Evolutionary conservation across 1,140 invertebrate genomes (phyloP), one percentile per base, ranked within the genome.

Genomic region (Thaumatotibia leucotreta): DNA sequence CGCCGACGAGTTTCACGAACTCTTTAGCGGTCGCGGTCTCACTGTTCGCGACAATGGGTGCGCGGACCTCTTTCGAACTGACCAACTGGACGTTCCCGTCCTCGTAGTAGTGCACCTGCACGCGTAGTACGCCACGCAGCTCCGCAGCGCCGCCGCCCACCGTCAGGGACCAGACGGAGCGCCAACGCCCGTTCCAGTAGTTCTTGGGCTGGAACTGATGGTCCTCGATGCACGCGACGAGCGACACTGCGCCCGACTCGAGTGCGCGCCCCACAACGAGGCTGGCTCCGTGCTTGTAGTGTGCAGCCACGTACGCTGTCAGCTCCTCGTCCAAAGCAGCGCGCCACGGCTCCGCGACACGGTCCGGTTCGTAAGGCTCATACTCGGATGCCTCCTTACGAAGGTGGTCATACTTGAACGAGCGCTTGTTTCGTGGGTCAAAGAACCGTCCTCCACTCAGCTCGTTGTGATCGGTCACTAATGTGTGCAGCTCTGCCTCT

Each of bases 161-260:
- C 66, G 93, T 96, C 29, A 98, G 92, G 68, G 95, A 95, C 98
- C 98, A 99, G 74, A 98, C 96, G 1, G 98, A 99, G 70, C 99
- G 94, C 99, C 99, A 99, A 82, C 98, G 94, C 1, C 99, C 99
- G 91, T 99, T 99, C 98, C 98, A 99, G 91, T 96, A 99, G 91
- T 99, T 99, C 92, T 99, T 98, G 61, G 98, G 98, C 91, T 99
- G 97, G 91, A 99, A 99, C 84, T 99, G 97, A 89, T 99, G 98
- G 83, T 98, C 97, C 91, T 99, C 98, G 92, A 99, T 98, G 92
- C 99, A 99, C 63, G 96, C 96, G 58, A 96, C 96, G 62, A 99
- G 91, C 54, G 96, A 96, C 61, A 98, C 94, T 68, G 93, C 94
- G 76, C 93, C 93, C 4, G 81, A 74, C 24, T 86, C 84, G 2